Evolutionary conservation across 2,797 vertebrate species (phyloP), one percentile per base, ranked within the genome.

Genomic region (Pampus argenteus): DNA sequence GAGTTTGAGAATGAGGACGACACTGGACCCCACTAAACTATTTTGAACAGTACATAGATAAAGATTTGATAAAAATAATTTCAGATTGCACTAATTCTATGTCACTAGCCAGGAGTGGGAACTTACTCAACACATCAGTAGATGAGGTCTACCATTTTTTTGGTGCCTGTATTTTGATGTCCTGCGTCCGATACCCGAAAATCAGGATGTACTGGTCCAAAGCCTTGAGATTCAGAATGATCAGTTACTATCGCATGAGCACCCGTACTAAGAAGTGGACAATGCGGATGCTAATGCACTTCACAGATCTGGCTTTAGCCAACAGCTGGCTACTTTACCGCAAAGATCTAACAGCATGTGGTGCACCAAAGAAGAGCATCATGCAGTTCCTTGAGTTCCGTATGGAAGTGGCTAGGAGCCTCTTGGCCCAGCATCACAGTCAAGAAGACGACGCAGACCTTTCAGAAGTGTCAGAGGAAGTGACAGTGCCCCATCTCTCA

Each of bases 301-400:
- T 85, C 18, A 83, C 64, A 0, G 60, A 84, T 73, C 56, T 82
- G 2, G 45, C 5, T 47, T 47, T 20, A 47, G n/a, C 9, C 17
- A 83, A 79, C 58, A 78, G 68, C 58, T 83, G 78, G 78, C 54
- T 82, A 9, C 9, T 66, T 9, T 78, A 79, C 14, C 5, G 48
- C 48, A 13, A 59, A 42, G 74, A 84, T 8, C 29, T 6, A 1
- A 8, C 29, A 31, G 7, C 1, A 31, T 6, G 29, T 31, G 5
- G 1, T 31, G 29, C 5, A 31, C 5, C 29, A 31, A 31, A 31
- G 29, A 31, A 6, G 5, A 31, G 5, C 29, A 26, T 26, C 29
- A 31, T 31, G 5, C 29, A 31, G 29, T 31, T 31, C 29, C 5
- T 31, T 31, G 5, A 31, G 29, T 31, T 31, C 29, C 29, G 5